Evolutionary conservation across 1,140 invertebrate species (phyloP).

Genomic region (Psilanteris sp.): DNA sequence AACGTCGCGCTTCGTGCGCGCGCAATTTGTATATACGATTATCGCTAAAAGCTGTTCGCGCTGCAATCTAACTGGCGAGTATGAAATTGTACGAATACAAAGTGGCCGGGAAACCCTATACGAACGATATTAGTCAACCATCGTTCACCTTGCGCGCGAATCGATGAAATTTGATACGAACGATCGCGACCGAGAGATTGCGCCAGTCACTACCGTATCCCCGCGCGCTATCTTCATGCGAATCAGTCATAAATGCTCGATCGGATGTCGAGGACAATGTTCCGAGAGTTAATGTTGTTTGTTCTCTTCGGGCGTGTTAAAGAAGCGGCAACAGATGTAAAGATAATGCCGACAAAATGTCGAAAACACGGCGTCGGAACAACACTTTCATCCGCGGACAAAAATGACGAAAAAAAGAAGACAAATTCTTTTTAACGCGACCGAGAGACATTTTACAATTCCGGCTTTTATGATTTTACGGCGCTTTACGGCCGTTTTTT

Average conservation of each 20-base stretch:
- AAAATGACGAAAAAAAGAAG: not conserved
- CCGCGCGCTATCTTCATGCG: conserved; percentile 42
- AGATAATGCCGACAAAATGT: conserved; percentile 40
- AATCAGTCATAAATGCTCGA: conserved; percentile 57
- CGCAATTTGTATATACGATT: conserved; percentile 13
- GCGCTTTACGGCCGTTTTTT: not conserved
- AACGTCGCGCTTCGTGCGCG: not conserved
- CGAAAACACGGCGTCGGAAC: conserved; percentile 3
- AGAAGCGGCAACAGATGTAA: conserved; percentile 48
- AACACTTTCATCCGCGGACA: conserved; percentile 3
- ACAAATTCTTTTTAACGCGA: too few relatives aligned
- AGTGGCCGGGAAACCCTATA: conserved; percentile 8
- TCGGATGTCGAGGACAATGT: conserved; percentile 47
- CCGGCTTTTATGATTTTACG: not conserved
- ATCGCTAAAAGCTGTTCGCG: conserved; percentile 8
- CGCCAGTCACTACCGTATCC: conserved; percentile 35
- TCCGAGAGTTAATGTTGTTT: conserved; percentile 38
- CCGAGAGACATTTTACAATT: not conserved
- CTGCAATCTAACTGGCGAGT: conserved; percentile 1
- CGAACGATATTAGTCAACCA: conserved; percentile 14
- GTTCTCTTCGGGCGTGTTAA: conserved; percentile 16
- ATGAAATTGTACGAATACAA: conserved; percentile 15
- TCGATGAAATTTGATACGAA: conserved; percentile 52
- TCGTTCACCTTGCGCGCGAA: conserved; percentile 37
- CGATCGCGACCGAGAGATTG: conserved; percentile 32